phyloP scores from a whole-genome alignment of 2,113 vertebrate species.

The Archilochus colubris region DNA sequence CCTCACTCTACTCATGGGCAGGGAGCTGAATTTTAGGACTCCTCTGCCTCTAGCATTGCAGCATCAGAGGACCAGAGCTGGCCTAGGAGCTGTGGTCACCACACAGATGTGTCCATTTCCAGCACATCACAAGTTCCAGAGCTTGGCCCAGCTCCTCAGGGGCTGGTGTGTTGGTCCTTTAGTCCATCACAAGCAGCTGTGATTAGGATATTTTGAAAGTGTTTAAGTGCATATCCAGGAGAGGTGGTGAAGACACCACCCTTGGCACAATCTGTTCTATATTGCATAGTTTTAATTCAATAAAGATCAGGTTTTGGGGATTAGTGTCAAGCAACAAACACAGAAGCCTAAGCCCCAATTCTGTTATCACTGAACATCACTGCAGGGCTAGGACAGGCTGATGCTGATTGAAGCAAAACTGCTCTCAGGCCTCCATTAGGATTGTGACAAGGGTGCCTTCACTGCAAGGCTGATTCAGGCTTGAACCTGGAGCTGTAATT shows the following conservation, averaged over 20 bases:
- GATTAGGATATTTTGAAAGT: neutral
- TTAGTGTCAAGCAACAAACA: neutral
- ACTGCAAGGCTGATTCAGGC: neutral
- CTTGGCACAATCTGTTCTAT: neutral
- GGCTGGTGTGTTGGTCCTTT: neutral
- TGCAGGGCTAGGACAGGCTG: neutral
- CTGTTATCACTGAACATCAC: rapidly evolving
- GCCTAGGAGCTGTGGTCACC: neutral
- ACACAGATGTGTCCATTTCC: neutral
- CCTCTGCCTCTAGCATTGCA: neutral
- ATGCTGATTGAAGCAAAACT: neutral
- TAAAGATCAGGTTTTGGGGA: neutral
- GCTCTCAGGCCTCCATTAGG: neutral
- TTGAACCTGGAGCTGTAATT: neutral
- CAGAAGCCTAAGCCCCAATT: neutral
- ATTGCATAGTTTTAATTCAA: conserved; percentile 30
- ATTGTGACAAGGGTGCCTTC: neutral
- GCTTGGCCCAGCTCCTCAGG: neutral
- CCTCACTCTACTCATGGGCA: neutral
- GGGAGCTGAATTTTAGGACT: neutral
- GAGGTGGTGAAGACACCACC: neutral
- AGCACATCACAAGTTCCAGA: neutral
- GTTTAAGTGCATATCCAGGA: neutral
- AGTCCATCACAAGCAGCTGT: neutral
- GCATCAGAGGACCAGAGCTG: neutral